Percentiles rank a stretch among this genome's conserved stretches.
phyloP scores from a whole-genome alignment of 2,797 vertebrate species.

The Sebastes itinus region DNA sequence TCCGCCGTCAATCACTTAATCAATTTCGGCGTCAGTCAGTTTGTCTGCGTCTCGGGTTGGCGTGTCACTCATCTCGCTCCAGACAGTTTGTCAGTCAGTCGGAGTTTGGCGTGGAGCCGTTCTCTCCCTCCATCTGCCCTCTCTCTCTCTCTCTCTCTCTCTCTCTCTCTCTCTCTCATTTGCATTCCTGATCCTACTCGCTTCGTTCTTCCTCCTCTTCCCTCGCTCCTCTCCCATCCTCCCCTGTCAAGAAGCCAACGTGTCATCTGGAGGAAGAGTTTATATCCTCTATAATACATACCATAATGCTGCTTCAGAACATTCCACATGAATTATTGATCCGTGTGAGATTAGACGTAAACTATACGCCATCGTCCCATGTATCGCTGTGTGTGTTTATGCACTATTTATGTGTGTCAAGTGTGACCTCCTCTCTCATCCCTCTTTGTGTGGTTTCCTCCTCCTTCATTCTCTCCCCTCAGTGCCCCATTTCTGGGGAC shows the following conservation, averaged over 20 bases:
- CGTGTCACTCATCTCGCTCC: slow-evolving; percentile 50
- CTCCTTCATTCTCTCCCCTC: neutral
- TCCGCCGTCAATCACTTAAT: slow-evolving; percentile 61
- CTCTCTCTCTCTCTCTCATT: slow-evolving; percentile 6
- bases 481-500: slow-evolving; percentile 19
- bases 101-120: slow-evolving; percentile 15
- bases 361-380: slow-evolving; percentile 10
- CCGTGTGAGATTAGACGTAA: slow-evolving; percentile 35
- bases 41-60: slow-evolving; percentile 29
- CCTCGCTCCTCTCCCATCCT: neutral
- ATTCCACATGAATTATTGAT: slow-evolving; percentile 72
- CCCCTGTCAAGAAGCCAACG: slow-evolving; percentile 11
- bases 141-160: neutral
- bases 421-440: slow-evolving; percentile 44
- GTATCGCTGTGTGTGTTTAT: slow-evolving; percentile 46
- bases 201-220: neutral
- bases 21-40: slow-evolving; percentile 59
- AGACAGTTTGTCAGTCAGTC: slow-evolving; percentile 59
- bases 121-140: slow-evolving; percentile 36
- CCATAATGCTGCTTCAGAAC: slow-evolving; percentile 47
- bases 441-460: slow-evolving; percentile 13
- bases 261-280: slow-evolving; percentile 79
- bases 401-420: slow-evolving; percentile 61
- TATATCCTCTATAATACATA: slow-evolving; percentile 70
- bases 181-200: neutral